Evolutionary conservation across 2,888 invertebrate species (phyloP), one percentile per base, ranked within the genome.

Genomic region (Gnatocerus cornutus): DNA sequence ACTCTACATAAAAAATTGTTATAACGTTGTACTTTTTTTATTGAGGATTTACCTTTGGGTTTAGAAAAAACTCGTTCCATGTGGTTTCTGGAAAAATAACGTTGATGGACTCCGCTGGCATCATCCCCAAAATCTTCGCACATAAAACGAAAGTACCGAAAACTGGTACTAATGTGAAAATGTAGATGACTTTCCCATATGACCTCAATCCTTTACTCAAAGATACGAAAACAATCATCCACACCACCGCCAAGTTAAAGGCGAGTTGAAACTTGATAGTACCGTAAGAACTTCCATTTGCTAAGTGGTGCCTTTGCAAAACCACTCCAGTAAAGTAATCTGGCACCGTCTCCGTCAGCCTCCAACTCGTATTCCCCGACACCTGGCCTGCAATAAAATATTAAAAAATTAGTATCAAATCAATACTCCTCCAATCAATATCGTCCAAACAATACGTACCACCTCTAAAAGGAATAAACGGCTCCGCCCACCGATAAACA

Each of bases 141-240:
- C 92, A 92, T 14, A 94, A 85, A 29, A 94, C 88, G 53, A 93
- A 85, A 30, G 91, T 92, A 1, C 93, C 91, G 74, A 93, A 88
- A 46, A 96, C 89, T 2, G 96, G 95, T 70, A 95, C 84, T 72
- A 94, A 86, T 56, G 93, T 92, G 78, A 96, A 90, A 70, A 93
- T 90, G 84, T 93, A 93, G 6, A 95, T 90, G 10, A 94, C 93
- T 88, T 94, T 94, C 68, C 94, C 94, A 77, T 94, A 94, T 0
- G 93, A 93, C 76, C 93, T 89, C 43, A 96, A 85, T 68, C 96
- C 96, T 89, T 95, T 95, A 83, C 95, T 95, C 14, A 96, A 88
- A 46, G 93, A 91, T 14, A 96, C 90, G 81, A 96, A 96, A 4
- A 96, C 92, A 53, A 94, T 91, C 89, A 94, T 92, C 96, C 96